phyloP scores from a whole-genome alignment of 2,888 invertebrate genomes.

The Linnaemya vulpina region DNA sequence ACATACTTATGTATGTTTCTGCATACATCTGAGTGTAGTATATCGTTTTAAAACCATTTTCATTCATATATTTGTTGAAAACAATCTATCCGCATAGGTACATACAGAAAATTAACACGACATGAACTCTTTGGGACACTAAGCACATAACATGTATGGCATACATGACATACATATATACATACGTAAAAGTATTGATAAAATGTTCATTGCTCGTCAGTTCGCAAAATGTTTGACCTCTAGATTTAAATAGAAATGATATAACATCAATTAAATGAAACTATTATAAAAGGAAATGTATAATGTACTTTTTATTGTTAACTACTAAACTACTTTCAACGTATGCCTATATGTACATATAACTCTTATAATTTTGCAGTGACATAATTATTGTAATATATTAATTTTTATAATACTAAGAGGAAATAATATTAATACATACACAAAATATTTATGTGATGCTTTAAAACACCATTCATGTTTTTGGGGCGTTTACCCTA shows the following conservation, averaged over 20 bases:
- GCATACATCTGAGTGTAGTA: too few relatives aligned
- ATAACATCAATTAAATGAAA: constrained; percentile 50
- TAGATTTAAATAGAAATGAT: constrained; percentile 58
- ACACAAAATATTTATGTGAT: constrained; percentile 29
- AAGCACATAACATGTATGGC: not conserved
- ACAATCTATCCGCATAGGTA: not conserved
- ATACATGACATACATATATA: constrained; percentile 11
- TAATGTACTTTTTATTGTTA: constrained; percentile 22
- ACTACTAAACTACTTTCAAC: not conserved
- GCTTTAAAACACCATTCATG: constrained; percentile 49
- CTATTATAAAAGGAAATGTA: constrained; percentile 15
- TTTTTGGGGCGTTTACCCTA: constrained; percentile 67
- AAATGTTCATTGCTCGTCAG: constrained; percentile 14
- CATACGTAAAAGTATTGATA: not conserved
- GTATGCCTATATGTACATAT: not conserved
- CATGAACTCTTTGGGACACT: not conserved
- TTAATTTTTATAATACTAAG: constrained; percentile 9
- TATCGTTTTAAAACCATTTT: too few relatives aligned
- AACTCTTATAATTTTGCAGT: constrained; percentile 11
- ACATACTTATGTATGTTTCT: too few relatives aligned
- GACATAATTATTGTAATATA: constrained; percentile 47
- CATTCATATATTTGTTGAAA: too few relatives aligned
- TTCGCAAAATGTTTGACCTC: constrained; percentile 45
- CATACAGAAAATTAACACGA: not conserved
- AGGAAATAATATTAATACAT: constrained; percentile 24